Evolutionary conservation across 2,888 invertebrate genomes (phyloP).

Genomic region (Timema cristinae): DNA sequence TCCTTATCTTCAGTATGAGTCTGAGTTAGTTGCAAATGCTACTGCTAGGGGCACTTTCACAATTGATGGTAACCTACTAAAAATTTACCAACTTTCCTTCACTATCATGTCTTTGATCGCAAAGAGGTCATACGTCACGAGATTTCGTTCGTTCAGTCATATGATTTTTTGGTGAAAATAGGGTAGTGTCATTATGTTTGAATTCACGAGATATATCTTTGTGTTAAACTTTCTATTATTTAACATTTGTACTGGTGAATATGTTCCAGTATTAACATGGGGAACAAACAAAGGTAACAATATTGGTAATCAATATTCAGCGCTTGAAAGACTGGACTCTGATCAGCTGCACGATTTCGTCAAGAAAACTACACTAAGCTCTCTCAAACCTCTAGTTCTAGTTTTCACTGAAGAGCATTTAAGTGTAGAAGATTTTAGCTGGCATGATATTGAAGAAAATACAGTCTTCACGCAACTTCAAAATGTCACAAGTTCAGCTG

Average conservation of each 20-base stretch:
- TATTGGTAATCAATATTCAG: background rate
- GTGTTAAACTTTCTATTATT: background rate
- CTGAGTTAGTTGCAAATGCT: too few relatives aligned
- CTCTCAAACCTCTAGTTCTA: slow-evolving; percentile 44
- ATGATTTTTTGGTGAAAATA: too few relatives aligned
- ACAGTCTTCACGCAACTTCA: slow-evolving; percentile 45
- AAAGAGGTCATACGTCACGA: too few relatives aligned
- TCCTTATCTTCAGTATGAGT: too few relatives aligned
- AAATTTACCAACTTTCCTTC: too few relatives aligned
- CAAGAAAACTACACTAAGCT: slow-evolving; percentile 5
- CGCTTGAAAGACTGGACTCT: slow-evolving; percentile 20
- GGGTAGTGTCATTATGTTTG: too few relatives aligned
- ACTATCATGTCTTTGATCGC: too few relatives aligned
- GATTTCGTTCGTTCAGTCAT: too few relatives aligned
- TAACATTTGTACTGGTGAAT: slow-evolving; percentile 16
- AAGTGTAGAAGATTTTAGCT: slow-evolving; percentile 57
- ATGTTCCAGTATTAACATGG: slow-evolving; percentile 29
- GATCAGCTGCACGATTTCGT: slow-evolving; percentile 24
- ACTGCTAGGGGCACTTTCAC: too few relatives aligned
- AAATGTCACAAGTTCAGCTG: slow-evolving; percentile 39
- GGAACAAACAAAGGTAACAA: slow-evolving; percentile 8
- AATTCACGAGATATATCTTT: background rate
- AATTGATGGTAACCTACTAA: too few relatives aligned
- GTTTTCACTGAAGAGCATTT: slow-evolving; percentile 52
- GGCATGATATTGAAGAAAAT: slow-evolving; percentile 46